Conservation (phyloP, 2,888 invertebrate species). For the Thereva unica region DNA sequence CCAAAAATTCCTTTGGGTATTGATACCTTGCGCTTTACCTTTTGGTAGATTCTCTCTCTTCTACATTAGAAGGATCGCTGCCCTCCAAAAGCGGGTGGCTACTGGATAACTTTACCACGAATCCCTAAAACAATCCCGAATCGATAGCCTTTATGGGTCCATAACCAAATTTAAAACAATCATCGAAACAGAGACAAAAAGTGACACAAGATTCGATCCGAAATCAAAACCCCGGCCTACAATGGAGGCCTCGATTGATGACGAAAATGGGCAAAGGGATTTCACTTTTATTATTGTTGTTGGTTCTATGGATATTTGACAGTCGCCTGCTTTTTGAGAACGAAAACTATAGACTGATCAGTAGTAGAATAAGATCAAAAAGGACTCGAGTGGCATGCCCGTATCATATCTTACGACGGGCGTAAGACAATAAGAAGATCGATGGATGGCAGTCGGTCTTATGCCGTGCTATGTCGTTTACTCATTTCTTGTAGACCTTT, state of each 20-base stretch:
- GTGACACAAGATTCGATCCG: constrained; percentile 18
- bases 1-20: constrained; percentile 10
- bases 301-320: constrained; percentile 28
- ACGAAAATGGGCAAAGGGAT: constrained; percentile 38
- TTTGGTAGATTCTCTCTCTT: constrained; percentile 8
- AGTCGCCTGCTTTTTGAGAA: neutral
- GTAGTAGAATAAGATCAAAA: constrained; percentile 29
- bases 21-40: constrained; percentile 16
- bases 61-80: constrained; percentile 28
- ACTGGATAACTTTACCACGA: constrained; percentile 24
- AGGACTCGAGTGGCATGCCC: constrained; percentile 21
- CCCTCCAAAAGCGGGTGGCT: constrained; percentile 6
- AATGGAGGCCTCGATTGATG: constrained; percentile 22
- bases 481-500: constrained; percentile 24
- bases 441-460: constrained; percentile 29
- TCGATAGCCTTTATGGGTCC: constrained; percentile 32
- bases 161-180: constrained; percentile 36
- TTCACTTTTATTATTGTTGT: constrained; percentile 38
- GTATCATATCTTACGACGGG: constrained; percentile 34
- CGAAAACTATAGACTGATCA: constrained; percentile 29
- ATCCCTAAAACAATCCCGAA: constrained; percentile 32
- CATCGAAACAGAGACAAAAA: constrained; percentile 16
- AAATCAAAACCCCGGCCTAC: constrained; percentile 9
- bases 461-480: constrained; percentile 34
- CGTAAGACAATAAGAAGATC: constrained; percentile 34